Percentiles rank a stretch among this genome's conserved stretches.
phyloP scores from a whole-genome alignment of 1,140 invertebrate genomes.

The Drosophila novamexicana region DNA sequence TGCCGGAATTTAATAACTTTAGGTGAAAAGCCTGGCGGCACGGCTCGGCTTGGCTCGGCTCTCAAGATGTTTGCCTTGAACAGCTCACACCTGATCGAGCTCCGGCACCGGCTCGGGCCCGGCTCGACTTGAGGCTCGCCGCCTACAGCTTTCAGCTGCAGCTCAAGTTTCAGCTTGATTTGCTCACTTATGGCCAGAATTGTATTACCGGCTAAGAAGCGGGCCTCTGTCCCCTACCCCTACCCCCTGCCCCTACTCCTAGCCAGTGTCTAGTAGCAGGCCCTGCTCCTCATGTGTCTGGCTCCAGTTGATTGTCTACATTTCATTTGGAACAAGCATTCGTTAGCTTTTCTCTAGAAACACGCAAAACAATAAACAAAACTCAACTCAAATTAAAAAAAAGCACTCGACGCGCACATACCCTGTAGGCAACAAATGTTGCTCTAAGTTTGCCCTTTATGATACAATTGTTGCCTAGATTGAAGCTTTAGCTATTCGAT shows the following conservation, averaged over 20 bases:
- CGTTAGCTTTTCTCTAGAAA: slow-evolving; percentile 19
- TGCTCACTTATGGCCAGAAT: slow-evolving; percentile 35
- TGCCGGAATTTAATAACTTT: slow-evolving; percentile 70
- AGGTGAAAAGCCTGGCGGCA: slow-evolving; percentile 43
- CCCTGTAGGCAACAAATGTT: background rate
- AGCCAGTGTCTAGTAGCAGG: slow-evolving; percentile 1
- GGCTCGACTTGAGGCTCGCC: background rate
- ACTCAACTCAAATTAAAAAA: background rate
- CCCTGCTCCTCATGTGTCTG: slow-evolving; percentile 18
- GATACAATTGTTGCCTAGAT: too few relatives aligned
- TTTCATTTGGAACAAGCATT: slow-evolving; percentile 1
- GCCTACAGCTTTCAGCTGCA: slow-evolving; percentile 24
- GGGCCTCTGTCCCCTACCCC: too few relatives aligned
- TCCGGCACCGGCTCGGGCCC: background rate
- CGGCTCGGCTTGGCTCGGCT: background rate
- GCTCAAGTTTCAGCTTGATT: slow-evolving; percentile 40
- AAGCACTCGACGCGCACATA: background rate
- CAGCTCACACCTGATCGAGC: slow-evolving; percentile 49
- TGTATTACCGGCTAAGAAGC: slow-evolving; percentile 12
- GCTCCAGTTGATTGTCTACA: background rate
- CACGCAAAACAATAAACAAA: slow-evolving; percentile 8
- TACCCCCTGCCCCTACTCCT: background rate
- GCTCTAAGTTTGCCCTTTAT: too few relatives aligned
- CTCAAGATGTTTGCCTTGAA: slow-evolving; percentile 50
- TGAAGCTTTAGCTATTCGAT: too few relatives aligned